Percentiles rank a stretch among this genome's conserved stretches.
Evolutionary conservation across 2,113 vertebrate genomes (phyloP).

Genomic region (Osmerus mordax): DNA sequence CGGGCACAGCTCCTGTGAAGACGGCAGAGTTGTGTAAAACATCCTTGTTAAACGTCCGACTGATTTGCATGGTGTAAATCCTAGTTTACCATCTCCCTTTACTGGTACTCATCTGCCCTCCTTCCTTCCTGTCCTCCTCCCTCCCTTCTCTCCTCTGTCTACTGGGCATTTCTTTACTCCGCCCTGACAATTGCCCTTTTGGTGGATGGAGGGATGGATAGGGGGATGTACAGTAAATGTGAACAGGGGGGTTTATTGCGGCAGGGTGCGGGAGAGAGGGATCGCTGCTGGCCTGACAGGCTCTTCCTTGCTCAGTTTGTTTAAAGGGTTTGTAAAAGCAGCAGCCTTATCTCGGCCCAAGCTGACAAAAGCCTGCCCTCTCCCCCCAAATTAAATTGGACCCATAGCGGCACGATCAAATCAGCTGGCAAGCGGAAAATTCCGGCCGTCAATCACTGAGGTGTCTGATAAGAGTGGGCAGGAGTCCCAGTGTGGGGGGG

Average conservation of each 20-base stretch:
- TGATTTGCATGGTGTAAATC: slow-evolving; percentile 30
- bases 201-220: slow-evolving; percentile 21
- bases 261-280: slow-evolving; percentile 14
- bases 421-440: slow-evolving; percentile 76
- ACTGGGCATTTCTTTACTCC: not conserved
- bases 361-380: slow-evolving; percentile 77
- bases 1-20: slow-evolving; percentile 9
- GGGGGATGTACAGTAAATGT: slow-evolving; percentile 47
- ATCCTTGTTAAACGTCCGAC: slow-evolving; percentile 15
- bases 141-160: not conserved
- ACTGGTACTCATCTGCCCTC: not conserved
- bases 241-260: slow-evolving; percentile 44
- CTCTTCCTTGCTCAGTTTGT: slow-evolving; percentile 69
- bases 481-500: slow-evolving; percentile 56
- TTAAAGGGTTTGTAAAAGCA: slow-evolving; percentile 79
- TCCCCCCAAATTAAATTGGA: slow-evolving; percentile 79
- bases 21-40: slow-evolving; percentile 20
- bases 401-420: slow-evolving; percentile 75
- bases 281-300: slow-evolving; percentile 71
- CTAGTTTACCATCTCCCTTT: slow-evolving; percentile 18
- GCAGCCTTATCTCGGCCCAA: slow-evolving; percentile 71
- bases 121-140: slow-evolving; percentile 11
- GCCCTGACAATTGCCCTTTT: slow-evolving; percentile 13
- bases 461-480: slow-evolving; percentile 73
- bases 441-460: slow-evolving; percentile 70